A percentile compares a stretch with the other conserved stretches of the same genome.
These are phyloP conservation scores for Paraescarpia echinospica DNA, from an alignment of 1,140 invertebrate genomes.

Conservation along the genomic window DNA sequence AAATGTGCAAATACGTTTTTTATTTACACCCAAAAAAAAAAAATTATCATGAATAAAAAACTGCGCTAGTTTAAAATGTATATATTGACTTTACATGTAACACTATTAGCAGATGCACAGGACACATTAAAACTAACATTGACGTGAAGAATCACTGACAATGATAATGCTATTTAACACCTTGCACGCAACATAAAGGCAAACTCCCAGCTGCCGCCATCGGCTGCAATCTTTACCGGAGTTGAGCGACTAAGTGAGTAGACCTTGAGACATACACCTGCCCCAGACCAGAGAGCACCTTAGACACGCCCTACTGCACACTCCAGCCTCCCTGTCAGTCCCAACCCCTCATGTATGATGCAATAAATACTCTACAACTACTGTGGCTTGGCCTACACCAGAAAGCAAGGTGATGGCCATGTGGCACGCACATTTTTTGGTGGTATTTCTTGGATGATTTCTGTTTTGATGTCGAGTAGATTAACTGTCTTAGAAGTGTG, in stretches of 20 bases:
- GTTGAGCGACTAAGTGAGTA: not conserved
- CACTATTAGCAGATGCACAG: too few species aligned
- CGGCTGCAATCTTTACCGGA: not conserved
- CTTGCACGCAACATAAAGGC: not conserved
- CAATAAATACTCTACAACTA: not conserved
- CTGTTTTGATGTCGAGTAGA: not conserved
- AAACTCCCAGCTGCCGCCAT: not conserved
- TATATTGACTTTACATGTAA: too few species aligned
- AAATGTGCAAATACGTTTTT: too few species aligned
- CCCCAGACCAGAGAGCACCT: not conserved
- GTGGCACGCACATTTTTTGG: not conserved
- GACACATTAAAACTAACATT: too few species aligned
- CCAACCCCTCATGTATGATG: not conserved
- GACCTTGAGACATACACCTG: too few species aligned
- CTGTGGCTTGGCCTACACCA: not conserved
- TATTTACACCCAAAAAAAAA: too few species aligned
- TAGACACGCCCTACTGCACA: not conserved
- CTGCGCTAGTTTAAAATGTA: too few species aligned
- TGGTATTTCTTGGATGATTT: not conserved
- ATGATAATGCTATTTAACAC: not conserved
- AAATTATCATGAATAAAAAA: too few species aligned
- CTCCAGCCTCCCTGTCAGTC: not conserved
- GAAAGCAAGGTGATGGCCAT: not conserved
- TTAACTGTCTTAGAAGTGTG: not conserved
- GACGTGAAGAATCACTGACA: not conserved